A percentile compares a stretch with the other conserved stretches of the same genome.
These are phyloP conservation scores for Bombus sylvicola DNA, from an alignment of 1,140 invertebrate species.

Conservation along the genomic window DNA sequence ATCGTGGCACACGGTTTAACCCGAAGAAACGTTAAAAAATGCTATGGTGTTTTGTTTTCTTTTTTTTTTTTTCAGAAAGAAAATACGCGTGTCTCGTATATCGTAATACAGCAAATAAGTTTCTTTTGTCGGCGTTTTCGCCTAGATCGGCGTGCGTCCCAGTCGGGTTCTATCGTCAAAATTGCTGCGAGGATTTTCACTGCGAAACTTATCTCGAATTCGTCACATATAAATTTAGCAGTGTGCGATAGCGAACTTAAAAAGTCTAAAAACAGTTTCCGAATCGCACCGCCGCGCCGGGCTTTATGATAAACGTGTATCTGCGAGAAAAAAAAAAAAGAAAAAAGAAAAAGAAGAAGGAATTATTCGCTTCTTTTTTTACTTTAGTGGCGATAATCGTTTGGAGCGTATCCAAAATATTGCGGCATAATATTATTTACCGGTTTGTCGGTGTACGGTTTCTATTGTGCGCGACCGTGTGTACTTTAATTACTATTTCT, in stretches of 20 bases:
- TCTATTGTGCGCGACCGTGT: neutral
- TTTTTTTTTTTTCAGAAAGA: too few relatives aligned
- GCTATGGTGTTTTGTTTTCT: too few relatives aligned
- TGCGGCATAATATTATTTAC: neutral
- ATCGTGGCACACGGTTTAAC: too few relatives aligned
- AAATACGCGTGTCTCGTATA: too few relatives aligned
- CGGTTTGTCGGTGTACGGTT: too few relatives aligned
- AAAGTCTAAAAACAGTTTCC: slow-evolving; percentile 42
- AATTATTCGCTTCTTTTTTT: neutral
- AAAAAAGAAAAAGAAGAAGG: neutral
- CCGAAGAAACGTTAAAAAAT: too few relatives aligned
- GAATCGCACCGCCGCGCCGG: slow-evolving; percentile 24
- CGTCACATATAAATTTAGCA: slow-evolving; percentile 70
- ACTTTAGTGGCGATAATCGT: slow-evolving; percentile 23
- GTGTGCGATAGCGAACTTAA: slow-evolving; percentile 57
- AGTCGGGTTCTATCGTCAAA: slow-evolving; percentile 47
- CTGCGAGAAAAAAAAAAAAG: neutral
- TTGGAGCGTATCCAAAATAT: slow-evolving; percentile 33
- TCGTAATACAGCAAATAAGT: too few relatives aligned
- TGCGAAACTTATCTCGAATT: slow-evolving; percentile 62
- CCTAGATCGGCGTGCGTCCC: neutral
- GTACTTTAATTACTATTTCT: slow-evolving; percentile 22
- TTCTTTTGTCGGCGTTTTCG: neutral
- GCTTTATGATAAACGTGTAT: slow-evolving; percentile 47
- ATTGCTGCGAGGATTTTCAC: slow-evolving; percentile 52